A percentile compares a stretch with the other conserved stretches of the same genome.
Evolutionary conservation across 2,113 vertebrate genomes (phyloP).

Genomic region (Plestiodon gilberti): DNA sequence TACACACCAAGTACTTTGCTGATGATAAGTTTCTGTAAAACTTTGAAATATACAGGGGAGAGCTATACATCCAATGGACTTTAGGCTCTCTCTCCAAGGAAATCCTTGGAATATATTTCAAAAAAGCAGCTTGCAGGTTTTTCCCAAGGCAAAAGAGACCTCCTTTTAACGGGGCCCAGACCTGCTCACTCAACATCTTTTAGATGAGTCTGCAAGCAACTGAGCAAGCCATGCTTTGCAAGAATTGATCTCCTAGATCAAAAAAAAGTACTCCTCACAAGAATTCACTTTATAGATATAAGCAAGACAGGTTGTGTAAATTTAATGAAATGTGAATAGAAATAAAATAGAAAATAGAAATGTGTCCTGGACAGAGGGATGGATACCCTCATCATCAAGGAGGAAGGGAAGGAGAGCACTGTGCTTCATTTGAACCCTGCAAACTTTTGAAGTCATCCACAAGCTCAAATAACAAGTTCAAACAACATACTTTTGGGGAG

Average conservation of each 20-base stretch:
- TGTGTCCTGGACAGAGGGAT: too few species aligned
- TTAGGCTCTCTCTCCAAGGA: neutral
- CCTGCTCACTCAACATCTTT: too few species aligned
- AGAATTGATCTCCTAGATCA: neutral
- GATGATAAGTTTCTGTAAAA: slow-evolving; percentile 62
- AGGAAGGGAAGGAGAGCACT: neutral
- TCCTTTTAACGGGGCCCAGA: neutral
- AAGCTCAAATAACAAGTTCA: neutral
- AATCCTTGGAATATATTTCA: neutral
- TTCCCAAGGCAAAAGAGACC: neutral
- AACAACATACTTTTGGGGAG: neutral
- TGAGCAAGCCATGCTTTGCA: neutral
- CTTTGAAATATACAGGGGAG: slow-evolving; percentile 32
- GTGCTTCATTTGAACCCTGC: neutral
- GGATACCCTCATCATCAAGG: neutral
- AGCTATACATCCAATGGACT: slow-evolving; percentile 34
- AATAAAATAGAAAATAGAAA: too few species aligned
- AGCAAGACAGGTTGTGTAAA: neutral
- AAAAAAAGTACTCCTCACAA: neutral
- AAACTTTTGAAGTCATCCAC: neutral
- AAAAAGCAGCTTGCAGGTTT: neutral
- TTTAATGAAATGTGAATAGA: neutral
- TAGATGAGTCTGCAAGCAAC: neutral
- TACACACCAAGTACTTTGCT: slow-evolving; percentile 54
- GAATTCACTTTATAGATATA: neutral